Evolutionary conservation across 2,797 vertebrate genomes (phyloP).

Genomic region (Lepus townsendii): DNA sequence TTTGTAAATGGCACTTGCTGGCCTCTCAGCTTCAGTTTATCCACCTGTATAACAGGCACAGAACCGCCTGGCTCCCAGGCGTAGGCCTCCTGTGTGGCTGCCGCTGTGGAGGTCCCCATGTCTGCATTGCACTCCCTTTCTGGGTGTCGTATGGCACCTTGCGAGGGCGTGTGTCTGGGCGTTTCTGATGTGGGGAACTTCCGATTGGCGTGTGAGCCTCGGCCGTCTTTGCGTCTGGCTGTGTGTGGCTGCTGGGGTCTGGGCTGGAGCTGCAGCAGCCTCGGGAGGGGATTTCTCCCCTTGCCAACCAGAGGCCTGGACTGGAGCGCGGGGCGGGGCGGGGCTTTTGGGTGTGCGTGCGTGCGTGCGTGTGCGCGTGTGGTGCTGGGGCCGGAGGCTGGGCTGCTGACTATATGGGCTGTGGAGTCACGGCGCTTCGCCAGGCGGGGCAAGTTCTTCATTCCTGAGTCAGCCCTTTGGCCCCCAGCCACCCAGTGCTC

Average conservation of each 20-base stretch:
- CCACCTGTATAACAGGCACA: not conserved
- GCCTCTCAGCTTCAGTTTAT: not conserved
- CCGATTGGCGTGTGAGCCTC: not conserved
- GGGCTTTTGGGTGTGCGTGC: not conserved
- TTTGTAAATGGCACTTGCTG: not conserved
- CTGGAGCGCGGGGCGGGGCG: not conserved
- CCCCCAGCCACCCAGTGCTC: constrained; percentile 83
- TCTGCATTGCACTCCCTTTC: not conserved
- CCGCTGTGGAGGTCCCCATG: too few species aligned
- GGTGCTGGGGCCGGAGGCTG: not conserved
- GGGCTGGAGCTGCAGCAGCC: not conserved
- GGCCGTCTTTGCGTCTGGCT: constrained; percentile 3
- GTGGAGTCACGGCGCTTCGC: constrained; percentile 79
- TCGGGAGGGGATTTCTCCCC: constrained; percentile 10
- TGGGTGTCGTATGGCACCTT: not conserved
- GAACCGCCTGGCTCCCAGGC: not conserved
- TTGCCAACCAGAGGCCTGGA: not conserved
- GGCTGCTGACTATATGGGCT: constrained; percentile 72
- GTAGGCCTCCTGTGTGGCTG: too few species aligned
- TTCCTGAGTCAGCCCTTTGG: constrained; percentile 88
- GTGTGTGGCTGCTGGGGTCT: not conserved
- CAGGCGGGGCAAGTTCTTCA: constrained; percentile 77
- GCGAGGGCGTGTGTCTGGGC: not conserved
- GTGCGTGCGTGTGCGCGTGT: not conserved
- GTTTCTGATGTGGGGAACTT: not conserved